Base-by-base conservation (phyloP, 2,113 vertebrate genomes). In the Amphiprion ocellaris region DNA sequence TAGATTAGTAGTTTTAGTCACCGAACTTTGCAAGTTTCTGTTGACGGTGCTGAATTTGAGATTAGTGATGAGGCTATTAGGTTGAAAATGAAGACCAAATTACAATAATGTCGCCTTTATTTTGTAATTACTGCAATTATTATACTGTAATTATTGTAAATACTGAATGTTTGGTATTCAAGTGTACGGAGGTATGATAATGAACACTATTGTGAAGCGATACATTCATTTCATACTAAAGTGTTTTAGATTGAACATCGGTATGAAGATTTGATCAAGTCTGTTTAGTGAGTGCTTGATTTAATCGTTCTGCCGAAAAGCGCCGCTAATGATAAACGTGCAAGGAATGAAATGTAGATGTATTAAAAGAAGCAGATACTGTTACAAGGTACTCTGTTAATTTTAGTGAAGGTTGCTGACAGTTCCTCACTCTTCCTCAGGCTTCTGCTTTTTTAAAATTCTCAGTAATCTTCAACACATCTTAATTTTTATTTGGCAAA, bases 101-200 rank as follows among this genome's bases (percentile, higher is more conserved):
- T 77, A 68, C 73, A 79, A 67, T 69, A 82, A 77, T 76, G 66
- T 44, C 58, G 62, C 76, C 69, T 80, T 87, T 83, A 62, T 74
- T 79, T 89, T 83, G 53, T 77, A 87, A 88, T 92, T 72, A 82
- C 81, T 67, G 66, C 37, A 78, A 81, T 79, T 83, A 77, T 52
- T 77, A 70, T 61, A 66, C 41, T 62, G 68, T 81, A 77, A 90
- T 88, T 90, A 88, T 85, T 82, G 69, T 83, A 85, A 89, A 87
- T 85, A 77, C 16, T 56, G 46, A 41, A 81, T 75, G 68, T 76
- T 79, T 81, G 73, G 64, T 74, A 79, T 73, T 83, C 59, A 62
- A 62, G 77, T 67, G 59, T 76, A 37, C 28, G 52, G 37, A 49
- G 52, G 26, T 58, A 46, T 26, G 41, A 69, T 65, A 69, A 70